These are phyloP conservation scores for Callipepla californica DNA, from an alignment of 2,113 vertebrate species.

Conservation along the genomic window DNA sequence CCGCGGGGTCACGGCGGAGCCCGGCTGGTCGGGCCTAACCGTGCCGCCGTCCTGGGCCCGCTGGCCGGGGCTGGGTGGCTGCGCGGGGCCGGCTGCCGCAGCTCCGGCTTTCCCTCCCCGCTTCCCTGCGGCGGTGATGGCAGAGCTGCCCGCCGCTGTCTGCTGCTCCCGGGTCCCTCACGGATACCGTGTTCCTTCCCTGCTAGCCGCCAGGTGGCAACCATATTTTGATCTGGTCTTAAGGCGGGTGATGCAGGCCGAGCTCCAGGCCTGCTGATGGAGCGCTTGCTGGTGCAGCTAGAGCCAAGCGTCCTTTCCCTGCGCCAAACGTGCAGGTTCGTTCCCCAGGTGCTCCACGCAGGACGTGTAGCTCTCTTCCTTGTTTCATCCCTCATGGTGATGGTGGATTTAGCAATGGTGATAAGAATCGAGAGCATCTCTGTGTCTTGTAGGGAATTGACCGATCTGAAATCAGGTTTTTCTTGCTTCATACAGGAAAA, in stretches of 20 bases:
- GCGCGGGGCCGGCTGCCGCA: neutral
- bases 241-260: neutral
- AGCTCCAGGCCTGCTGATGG: neutral
- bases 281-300: neutral
- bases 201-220: conserved; percentile 54
- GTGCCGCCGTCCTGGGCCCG: no score
- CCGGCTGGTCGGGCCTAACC: neutral
- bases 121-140: neutral
- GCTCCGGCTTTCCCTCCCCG: accelerated
- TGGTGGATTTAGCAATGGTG: neutral
- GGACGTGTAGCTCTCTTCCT: neutral
- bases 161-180: neutral
- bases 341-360: neutral
- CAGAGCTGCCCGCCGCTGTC: neutral
- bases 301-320: neutral
- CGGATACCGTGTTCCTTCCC: neutral
- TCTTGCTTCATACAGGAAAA: neutral
- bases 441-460: neutral
- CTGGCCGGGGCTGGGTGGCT: no score
- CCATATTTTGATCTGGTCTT: neutral
- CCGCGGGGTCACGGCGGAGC: neutral
- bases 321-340: neutral
- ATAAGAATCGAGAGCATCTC: neutral
- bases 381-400: neutral
- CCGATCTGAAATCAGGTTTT: accelerated